Base-by-base conservation (phyloP, 2,113 vertebrate species). In the Protobothrops mucrosquamatus region DNA sequence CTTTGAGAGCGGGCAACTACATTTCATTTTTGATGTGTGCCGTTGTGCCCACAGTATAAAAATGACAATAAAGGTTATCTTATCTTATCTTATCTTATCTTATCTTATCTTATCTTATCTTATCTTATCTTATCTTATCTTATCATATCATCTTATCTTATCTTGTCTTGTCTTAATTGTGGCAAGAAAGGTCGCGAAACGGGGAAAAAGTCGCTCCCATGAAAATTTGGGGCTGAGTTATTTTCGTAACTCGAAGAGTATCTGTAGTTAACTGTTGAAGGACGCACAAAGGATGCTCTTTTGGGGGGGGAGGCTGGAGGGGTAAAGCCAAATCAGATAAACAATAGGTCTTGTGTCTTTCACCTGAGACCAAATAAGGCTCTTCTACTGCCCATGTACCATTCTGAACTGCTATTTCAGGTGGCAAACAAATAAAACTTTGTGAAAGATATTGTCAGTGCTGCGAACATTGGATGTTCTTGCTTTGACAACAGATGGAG, bases 241-340 rank as follows among this genome's bases (percentile, higher is more conserved):
- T 29, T 11, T 11, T 64, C 11, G 1, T n/a, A 64, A 14, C 1
- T n/a, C 8, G 24, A 64, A 4, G 26, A 64, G 26, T 29, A 29
- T 29, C 61, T 74, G n/a, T 14, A 74, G 6, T 74, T 74, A 74
- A n/a, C n/a, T n/a, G n/a, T n/a, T n/a, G n/a, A 74, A 74, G 6
- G 26, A 64, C n/a, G 26, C 29, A 1, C 3, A 64, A n/a, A n/a
- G 61, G 69, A 39, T 74, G 15, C n/a, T 74, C n/a, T 74, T 39
- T 74, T 3, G 0, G 1, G 61, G 26, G 26, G 0, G 2, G n/a
- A n/a, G 15, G 6, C n/a, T 18, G 69, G 14, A 20, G 18, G n/a
- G n/a, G 18, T 0, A 2, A 39, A 74, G 69, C 12, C 2, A 34
- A 15, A 74, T 20, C n/a, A 1, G 15, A 3, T 20, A 34, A 74